Evolutionary conservation across 1,140 invertebrate species (phyloP).

Genomic region (Hyles euphorbiae): DNA sequence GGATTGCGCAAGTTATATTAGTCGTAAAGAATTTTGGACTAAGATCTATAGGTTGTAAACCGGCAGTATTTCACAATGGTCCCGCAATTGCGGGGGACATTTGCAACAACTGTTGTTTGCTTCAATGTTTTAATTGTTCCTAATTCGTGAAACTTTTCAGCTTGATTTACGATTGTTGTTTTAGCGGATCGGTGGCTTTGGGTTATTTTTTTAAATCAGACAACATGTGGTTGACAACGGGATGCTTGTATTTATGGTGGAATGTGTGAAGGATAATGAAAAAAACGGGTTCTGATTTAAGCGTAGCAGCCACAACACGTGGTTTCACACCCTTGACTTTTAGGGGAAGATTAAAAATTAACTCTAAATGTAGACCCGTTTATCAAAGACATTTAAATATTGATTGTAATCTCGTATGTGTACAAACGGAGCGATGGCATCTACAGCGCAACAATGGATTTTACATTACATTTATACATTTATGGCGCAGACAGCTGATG

Average conservation of each 20-base stretch:
- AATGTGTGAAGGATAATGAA: constrained; percentile 38
- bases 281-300: constrained; percentile 18
- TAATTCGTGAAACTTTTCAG: constrained; percentile 69
- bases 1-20: constrained; percentile 73
- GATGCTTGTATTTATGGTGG: constrained; percentile 12
- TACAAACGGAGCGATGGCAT: too few relatives aligned
- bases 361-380: too few relatives aligned
- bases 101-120: constrained; percentile 73
- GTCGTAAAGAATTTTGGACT: constrained; percentile 71
- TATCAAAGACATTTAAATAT: too few relatives aligned
- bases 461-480: too few relatives aligned
- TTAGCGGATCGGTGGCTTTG: constrained; percentile 39
- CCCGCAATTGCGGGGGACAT: constrained; percentile 68
- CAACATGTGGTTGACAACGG: constrained; percentile 43
- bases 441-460: too few relatives aligned
- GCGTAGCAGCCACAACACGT: too few relatives aligned
- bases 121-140: constrained; percentile 72
- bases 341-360: too few relatives aligned
- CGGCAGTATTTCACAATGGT: constrained; percentile 66
- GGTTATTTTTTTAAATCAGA: constrained; percentile 30
- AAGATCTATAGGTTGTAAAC: constrained; percentile 70
- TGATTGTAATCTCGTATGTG: too few relatives aligned
- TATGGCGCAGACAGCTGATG: too few relatives aligned
- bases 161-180: constrained; percentile 65
- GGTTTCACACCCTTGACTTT: too few relatives aligned